Percentiles rank a stretch among this genome's conserved stretches.
Conservation (phyloP, 2,797 vertebrate species). For the Natrix natrix region DNA sequence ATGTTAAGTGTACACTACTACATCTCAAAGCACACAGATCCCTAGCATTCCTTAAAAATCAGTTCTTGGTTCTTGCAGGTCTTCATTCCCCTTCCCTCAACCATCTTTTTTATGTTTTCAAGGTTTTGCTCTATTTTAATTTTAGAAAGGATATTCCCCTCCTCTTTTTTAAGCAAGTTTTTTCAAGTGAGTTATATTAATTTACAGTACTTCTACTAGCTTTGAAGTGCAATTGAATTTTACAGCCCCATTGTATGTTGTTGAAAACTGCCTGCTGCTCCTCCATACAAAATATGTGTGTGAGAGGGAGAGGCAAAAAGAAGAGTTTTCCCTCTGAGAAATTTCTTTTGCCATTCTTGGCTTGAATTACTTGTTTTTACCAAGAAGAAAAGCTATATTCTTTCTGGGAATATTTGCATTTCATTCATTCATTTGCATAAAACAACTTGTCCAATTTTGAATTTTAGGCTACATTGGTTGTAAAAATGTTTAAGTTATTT, state of each 20-base stretch:
- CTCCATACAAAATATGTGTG: neutral
- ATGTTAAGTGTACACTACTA: neutral
- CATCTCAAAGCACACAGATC: neutral
- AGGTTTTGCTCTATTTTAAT: neutral
- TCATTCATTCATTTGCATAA: neutral
- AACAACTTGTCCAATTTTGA: neutral
- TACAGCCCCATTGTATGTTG: neutral
- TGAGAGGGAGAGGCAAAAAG: neutral
- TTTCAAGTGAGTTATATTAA: neutral
- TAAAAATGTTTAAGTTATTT: conserved; percentile 5
- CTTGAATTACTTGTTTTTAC: neutral
- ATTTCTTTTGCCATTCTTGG: neutral
- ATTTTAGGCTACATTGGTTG: neutral
- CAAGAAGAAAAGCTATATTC: neutral
- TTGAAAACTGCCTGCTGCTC: neutral
- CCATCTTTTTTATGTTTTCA: neutral
- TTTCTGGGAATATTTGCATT: neutral
- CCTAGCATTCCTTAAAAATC: neutral
- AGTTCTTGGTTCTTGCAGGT: neutral
- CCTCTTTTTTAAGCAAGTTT: neutral
- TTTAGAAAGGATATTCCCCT: neutral
- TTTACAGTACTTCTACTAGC: neutral
- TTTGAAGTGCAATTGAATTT: neutral
- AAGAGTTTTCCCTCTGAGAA: neutral
- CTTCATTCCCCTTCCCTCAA: neutral